Evolutionary conservation across 2,888 invertebrate species (phyloP), one percentile per base, ranked within the genome.

Genomic region (Cotesia congregata): DNA sequence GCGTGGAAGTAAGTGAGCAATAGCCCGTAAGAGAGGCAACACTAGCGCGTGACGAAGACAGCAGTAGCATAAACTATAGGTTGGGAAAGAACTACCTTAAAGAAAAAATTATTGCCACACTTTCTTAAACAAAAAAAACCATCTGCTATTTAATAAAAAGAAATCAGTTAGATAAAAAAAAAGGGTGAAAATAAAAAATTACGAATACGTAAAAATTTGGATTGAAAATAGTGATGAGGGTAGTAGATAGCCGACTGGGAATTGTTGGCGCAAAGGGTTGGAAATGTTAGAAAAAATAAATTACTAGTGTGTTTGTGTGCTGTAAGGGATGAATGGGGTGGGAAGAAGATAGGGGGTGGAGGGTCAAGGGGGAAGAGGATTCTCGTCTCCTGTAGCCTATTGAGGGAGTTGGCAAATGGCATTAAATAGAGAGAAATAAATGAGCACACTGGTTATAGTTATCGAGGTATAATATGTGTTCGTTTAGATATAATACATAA

Each of bases 401-500:
- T 50, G 50, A 50, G 59, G 41, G 67, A 72, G 70, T 41, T 71
- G 69, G 69, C 50, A 69, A 59, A 64, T 41, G 39, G 20, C 72
- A 72, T 77, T 71, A 73, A 72, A 61, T 74, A 74, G 67, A 79
- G 41, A 72, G 61, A 75, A 76, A 76, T 75, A 77, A 78, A 80
- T 72, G 79, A 80, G 72, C 64, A 73, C 72, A 77, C 80, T 78
- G 79, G 83, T 85, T 82, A 85, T 84, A 83, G 83, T 87, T 86
- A 87, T 85, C 82, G 87, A 85, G 85, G 85, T 88, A 87, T 87
- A 88, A 87, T 88, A 87, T 88, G 88, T 88, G 87, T 88, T 88
- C 88, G 86, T 87, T 87, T 88, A 88, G 88, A 86, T 85, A 87
- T 83, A 84, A 80, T 85, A 85, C 82, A 83, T 83, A 85, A 84